These are phyloP conservation scores for Sanderia malayensis DNA, from an alignment of 30 jellyfish, hydroid and myxozoan species.

Conservation along the genomic window DNA sequence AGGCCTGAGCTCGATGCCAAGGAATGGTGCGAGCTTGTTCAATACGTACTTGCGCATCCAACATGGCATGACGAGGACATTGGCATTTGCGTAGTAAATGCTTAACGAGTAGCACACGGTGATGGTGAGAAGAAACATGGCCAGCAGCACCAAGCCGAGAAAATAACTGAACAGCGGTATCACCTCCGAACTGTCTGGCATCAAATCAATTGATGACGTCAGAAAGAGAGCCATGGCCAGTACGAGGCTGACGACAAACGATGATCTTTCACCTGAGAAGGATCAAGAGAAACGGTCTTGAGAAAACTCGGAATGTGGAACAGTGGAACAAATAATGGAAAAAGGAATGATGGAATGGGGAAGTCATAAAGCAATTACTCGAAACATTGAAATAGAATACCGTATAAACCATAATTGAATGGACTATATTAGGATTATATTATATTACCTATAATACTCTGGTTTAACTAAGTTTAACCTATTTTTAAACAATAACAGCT, in stretches of 20 bases:
- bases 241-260: conserved; percentile 77
- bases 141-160: conserved; percentile 66
- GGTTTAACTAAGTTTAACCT: too few species aligned
- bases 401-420: too few species aligned
- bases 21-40: conserved; percentile 56
- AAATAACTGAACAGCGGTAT: conserved; percentile 85
- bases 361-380: too few species aligned
- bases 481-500: too few species aligned
- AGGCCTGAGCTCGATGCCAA: conserved; percentile 44
- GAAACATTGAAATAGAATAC: too few species aligned
- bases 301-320: conserved; percentile 2
- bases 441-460: too few species aligned
- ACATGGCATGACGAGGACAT: conserved; percentile 72
- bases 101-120: conserved; percentile 83
- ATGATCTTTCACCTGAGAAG: conserved; percentile 87
- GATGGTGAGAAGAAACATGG: conserved; percentile 69
- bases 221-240: conserved; percentile 92
- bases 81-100: conserved; percentile 81
- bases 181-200: conserved; percentile 97
- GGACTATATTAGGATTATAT: too few species aligned
- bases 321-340: too few species aligned
- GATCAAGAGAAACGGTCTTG: too few species aligned
- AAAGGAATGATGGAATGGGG: too few species aligned
- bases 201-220: conserved; percentile 69
- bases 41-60: conserved; percentile 83